These are phyloP conservation scores for Scaptomyza caliginosa DNA, from an alignment of 2,888 invertebrate genomes.

Conservation along the genomic window DNA sequence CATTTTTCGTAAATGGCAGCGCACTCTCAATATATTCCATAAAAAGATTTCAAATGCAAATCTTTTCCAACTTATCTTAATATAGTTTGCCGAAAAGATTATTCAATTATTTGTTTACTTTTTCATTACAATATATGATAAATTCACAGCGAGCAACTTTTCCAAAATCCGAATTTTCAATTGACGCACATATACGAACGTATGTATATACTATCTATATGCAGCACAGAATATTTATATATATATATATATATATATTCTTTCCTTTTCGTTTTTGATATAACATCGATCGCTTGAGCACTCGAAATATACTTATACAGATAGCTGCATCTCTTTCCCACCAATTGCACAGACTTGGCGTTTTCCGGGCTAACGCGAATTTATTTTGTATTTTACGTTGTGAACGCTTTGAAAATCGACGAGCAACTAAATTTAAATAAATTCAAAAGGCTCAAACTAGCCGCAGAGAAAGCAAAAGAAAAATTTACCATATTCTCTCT, in stretches of 20 bases:
- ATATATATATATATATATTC: slow-evolving; percentile 38
- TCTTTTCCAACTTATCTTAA: slow-evolving; percentile 28
- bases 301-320: slow-evolving; percentile 72
- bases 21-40: slow-evolving; percentile 56
- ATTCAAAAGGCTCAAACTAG: slow-evolving; percentile 59
- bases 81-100: slow-evolving; percentile 20
- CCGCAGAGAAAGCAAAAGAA: slow-evolving; percentile 29
- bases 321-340: slow-evolving; percentile 77
- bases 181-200: slow-evolving; percentile 49
- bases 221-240: slow-evolving; percentile 5
- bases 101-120: slow-evolving; percentile 65
- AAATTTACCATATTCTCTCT: slow-evolving; percentile 4
- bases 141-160: slow-evolving; percentile 31
- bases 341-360: slow-evolving; percentile 57
- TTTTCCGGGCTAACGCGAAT: slow-evolving; percentile 40
- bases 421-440: slow-evolving; percentile 79
- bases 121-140: slow-evolving; percentile 44
- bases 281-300: slow-evolving; percentile 70
- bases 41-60: slow-evolving; percentile 53
- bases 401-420: slow-evolving; percentile 71
- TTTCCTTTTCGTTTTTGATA: slow-evolving; percentile 58
- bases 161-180: slow-evolving; percentile 59
- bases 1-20: slow-evolving; percentile 73
- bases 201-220: slow-evolving; percentile 19
- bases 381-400: slow-evolving; percentile 38